Conservation (phyloP, 2,797 vertebrate genomes). For the Cuculus canorus region DNA sequence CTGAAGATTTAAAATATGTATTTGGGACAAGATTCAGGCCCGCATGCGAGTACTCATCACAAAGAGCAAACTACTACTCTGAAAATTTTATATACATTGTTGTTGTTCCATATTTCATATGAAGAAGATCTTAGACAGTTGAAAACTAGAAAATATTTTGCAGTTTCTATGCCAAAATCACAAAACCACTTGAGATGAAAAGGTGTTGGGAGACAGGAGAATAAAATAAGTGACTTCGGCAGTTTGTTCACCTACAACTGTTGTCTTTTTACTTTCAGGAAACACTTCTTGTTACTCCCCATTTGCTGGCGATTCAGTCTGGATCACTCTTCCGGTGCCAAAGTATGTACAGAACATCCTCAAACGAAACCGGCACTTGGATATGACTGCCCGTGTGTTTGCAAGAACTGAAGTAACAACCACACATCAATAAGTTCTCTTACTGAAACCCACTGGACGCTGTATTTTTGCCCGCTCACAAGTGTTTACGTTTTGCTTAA, state of each 20-base stretch:
- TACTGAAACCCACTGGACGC: background rate
- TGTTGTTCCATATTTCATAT: background rate
- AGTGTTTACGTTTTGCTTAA: background rate
- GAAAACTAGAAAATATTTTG: background rate
- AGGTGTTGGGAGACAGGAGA: background rate
- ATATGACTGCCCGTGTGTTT: background rate
- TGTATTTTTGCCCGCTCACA: background rate
- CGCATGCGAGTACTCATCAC: background rate
- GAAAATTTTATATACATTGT: background rate
- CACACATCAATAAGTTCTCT: background rate
- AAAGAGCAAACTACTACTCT: background rate
- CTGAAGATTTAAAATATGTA: background rate
- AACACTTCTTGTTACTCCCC: background rate
- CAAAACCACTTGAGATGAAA: background rate
- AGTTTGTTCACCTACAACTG: background rate
- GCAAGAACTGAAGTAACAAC: background rate
- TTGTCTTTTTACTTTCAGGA: slow-evolving; percentile 71
- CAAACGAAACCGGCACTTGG: background rate
- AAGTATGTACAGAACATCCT: background rate
- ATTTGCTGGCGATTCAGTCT: background rate
- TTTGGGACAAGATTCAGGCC: background rate
- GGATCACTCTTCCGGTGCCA: background rate
- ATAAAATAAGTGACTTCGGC: background rate
- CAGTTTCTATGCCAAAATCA: background rate
- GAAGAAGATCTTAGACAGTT: background rate